phyloP scores from a whole-genome alignment of 1,140 invertebrate genomes.

The Streblospio benedicti region DNA sequence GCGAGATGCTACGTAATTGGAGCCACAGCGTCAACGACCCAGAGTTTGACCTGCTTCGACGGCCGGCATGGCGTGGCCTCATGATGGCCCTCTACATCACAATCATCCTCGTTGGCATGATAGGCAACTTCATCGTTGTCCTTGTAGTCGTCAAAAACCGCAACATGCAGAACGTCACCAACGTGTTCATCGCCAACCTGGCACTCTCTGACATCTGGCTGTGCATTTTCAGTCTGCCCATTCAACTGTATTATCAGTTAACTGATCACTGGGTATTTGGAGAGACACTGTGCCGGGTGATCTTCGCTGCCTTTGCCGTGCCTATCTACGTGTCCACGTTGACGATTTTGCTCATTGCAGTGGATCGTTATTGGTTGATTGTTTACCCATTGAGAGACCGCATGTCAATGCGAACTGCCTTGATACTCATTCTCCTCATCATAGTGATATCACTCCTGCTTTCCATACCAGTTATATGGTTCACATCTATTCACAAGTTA shows the following conservation, averaged over 20 bases:
- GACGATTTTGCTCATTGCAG: conserved; percentile 62
- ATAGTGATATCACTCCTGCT: conserved; percentile 22
- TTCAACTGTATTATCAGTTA: conserved; percentile 68
- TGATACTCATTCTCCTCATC: conserved; percentile 27
- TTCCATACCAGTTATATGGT: conserved; percentile 37
- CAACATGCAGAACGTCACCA: conserved; percentile 93
- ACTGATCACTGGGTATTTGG: conserved; percentile 74
- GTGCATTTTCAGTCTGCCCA: conserved; percentile 76
- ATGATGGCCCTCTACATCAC: conserved; percentile 38
- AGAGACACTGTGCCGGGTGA: conserved; percentile 32
- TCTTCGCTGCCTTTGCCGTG: conserved; percentile 47
- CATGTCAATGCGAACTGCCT: conserved; percentile 31
- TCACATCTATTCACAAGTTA: conserved; percentile 25
- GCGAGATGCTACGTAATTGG: no score
- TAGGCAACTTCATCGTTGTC: conserved; percentile 76
- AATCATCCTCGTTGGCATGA: conserved; percentile 40
- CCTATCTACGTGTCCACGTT: conserved; percentile 62
- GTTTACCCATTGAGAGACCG: conserved; percentile 52
- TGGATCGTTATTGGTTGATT: conserved; percentile 60
- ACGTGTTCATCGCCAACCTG: conserved; percentile 92
- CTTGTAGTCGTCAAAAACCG: conserved; percentile 77
- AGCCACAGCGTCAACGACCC: no score
- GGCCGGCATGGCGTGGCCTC: conserved; percentile 13
- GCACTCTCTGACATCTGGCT: conserved; percentile 90
- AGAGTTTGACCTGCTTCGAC: conserved; percentile 6